phyloP scores from a whole-genome alignment of 2,113 vertebrate genomes.

The Nycticebus coucang region DNA sequence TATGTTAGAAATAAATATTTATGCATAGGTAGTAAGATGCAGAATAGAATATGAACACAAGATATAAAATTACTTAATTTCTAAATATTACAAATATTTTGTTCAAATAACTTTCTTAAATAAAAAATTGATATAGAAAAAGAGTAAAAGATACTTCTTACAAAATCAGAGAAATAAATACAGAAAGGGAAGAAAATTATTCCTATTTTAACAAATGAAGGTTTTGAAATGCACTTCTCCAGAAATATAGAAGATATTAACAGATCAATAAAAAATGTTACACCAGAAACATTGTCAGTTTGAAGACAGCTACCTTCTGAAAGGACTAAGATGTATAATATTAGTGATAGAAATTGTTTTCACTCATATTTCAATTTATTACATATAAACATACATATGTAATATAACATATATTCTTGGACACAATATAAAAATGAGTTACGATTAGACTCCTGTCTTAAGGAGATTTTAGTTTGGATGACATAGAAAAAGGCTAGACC shows the following conservation, averaged over 20 bases:
- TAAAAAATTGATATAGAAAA: not conserved
- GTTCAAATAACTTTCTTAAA: not conserved
- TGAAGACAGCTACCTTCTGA: not conserved
- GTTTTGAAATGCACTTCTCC: not conserved
- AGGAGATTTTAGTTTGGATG: not conserved
- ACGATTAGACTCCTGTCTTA: not conserved
- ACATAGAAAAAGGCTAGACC: not conserved
- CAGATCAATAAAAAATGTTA: not conserved
- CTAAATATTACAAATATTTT: not conserved
- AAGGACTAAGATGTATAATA: not conserved
- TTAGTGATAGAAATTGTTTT: not conserved
- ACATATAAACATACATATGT: not conserved
- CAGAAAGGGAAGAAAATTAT: not conserved
- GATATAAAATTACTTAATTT: not conserved
- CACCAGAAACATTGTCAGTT: not conserved
- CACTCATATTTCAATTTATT: not conserved
- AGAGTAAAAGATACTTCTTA: not conserved
- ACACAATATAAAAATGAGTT: not conserved
- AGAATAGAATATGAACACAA: not conserved
- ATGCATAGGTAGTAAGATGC: not conserved
- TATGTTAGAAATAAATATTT: not conserved
- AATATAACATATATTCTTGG: not conserved
- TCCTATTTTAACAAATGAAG: not conserved
- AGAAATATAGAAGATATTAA: not conserved
- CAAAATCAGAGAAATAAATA: not conserved